A percentile compares a stretch with the other conserved stretches of the same genome.
Evolutionary conservation across 2,797 vertebrate genomes (phyloP).

Genomic region (Decapterus maruadsi): DNA sequence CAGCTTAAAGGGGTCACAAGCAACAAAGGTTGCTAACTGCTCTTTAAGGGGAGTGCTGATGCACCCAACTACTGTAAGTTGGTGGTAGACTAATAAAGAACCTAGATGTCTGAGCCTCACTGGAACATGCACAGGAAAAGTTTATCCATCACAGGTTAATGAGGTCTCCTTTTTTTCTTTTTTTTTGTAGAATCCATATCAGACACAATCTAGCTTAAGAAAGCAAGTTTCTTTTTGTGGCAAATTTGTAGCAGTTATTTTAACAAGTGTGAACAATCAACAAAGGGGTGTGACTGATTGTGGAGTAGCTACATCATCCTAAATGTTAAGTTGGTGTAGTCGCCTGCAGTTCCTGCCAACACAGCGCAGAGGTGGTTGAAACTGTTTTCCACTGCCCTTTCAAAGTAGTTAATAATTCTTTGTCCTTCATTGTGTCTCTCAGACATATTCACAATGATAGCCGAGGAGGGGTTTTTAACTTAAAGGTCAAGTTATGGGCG

Average conservation of each 20-base stretch:
- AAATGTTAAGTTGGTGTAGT: conserved; percentile 65
- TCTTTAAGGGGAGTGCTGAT: no score
- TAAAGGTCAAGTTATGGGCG: conserved; percentile 76
- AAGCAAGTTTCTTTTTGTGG: neutral
- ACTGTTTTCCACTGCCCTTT: conserved; percentile 77
- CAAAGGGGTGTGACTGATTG: conserved; percentile 13
- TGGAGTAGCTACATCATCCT: conserved; percentile 5
- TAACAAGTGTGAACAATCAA: conserved; percentile 11
- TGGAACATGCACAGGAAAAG: neutral
- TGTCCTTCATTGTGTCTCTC: conserved; percentile 72
- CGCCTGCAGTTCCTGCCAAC: conserved; percentile 26
- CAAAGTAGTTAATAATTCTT: conserved; percentile 74
- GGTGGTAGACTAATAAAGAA: neutral
- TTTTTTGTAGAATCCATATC: conserved; percentile 10
- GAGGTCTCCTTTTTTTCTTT: neutral
- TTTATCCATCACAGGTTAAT: conserved; percentile 4
- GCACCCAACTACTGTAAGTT: neutral
- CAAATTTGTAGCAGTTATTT: neutral
- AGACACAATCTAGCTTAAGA: neutral
- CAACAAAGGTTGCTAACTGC: no score
- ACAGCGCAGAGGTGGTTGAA: conserved; percentile 52
- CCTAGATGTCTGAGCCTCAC: conserved; percentile 2
- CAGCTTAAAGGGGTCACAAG: no score
- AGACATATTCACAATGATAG: conserved; percentile 74
- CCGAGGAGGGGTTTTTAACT: conserved; percentile 64